A percentile compares a stretch with the other conserved stretches of the same genome.
These are phyloP conservation scores for Diploscapter pachys DNA, from an alignment of 1,140 invertebrate genomes.

Conservation along the genomic window DNA sequence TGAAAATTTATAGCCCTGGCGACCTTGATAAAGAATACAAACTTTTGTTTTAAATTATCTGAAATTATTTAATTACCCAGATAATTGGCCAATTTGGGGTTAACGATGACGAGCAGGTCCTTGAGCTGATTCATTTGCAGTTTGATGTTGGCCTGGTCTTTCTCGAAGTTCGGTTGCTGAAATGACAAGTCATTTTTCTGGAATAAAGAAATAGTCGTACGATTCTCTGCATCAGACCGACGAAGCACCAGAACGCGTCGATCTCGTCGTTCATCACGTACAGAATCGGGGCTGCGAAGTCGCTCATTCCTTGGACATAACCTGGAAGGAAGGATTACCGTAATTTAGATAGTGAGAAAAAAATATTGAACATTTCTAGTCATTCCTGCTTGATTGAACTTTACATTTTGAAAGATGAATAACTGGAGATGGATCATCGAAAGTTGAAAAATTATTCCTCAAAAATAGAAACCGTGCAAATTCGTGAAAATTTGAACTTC, in stretches of 20 bases:
- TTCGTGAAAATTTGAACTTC: no score
- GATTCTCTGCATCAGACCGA: constrained; percentile 87
- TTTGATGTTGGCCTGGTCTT: constrained; percentile 96
- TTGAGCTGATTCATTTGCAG: constrained; percentile 80
- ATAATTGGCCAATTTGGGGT: constrained; percentile 80
- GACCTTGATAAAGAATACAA: no score
- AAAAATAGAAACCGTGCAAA: no score
- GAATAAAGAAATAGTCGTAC: constrained; percentile 19
- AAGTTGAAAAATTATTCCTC: no score
- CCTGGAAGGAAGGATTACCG: constrained; percentile 56
- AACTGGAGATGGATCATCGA: no score
- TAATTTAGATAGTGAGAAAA: not conserved
- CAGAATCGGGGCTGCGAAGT: constrained; percentile 86
- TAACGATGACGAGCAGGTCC: constrained; percentile 74
- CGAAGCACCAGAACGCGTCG: constrained; percentile 98
- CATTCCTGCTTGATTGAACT: no score
- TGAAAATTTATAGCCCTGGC: no score
- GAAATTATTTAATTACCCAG: constrained; percentile 59
- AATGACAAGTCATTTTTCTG: constrained; percentile 22
- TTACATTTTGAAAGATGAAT: no score
- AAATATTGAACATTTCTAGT: no score
- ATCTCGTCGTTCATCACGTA: constrained; percentile 85
- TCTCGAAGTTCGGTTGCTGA: constrained; percentile 88
- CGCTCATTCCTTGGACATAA: constrained; percentile 84
- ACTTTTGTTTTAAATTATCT: no score